These are phyloP conservation scores for Sardina pilchardus DNA, from an alignment of 2,113 vertebrate species.

Conservation along the genomic window DNA sequence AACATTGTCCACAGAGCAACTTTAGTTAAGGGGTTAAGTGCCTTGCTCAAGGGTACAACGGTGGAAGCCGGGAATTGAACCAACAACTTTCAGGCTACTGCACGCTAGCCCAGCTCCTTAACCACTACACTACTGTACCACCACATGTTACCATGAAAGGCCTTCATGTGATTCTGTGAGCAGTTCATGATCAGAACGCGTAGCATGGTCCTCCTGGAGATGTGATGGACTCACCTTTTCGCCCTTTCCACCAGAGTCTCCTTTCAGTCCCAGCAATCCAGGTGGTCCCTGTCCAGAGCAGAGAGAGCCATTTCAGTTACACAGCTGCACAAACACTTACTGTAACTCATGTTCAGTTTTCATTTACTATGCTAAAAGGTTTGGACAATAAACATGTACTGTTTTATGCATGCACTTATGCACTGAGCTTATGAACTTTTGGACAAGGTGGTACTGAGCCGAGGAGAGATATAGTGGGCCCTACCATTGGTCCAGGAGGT, in stretches of 20 bases:
- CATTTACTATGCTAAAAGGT: too few relatives aligned
- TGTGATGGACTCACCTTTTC: slow-evolving; percentile 79
- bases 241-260: slow-evolving; percentile 82
- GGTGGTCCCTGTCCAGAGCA: slow-evolving; percentile 77
- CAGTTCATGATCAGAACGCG: not conserved
- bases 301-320: not conserved
- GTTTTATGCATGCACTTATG: too few relatives aligned
- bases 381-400: too few relatives aligned
- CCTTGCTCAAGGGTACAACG: too few relatives aligned
- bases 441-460: not conserved
- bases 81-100: too few relatives aligned
- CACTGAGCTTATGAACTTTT: not conserved
- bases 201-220: not conserved
- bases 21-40: too few relatives aligned
- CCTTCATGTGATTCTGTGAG: not conserved
- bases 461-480: slow-evolving; percentile 29
- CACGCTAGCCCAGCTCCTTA: too few relatives aligned
- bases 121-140: too few relatives aligned
- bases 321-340: not conserved
- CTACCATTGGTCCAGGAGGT: slow-evolving; percentile 87
- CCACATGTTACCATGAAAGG: not conserved
- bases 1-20: too few relatives aligned
- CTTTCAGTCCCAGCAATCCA: slow-evolving; percentile 86
- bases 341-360: too few relatives aligned
- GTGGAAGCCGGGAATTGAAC: too few relatives aligned